Base-by-base conservation (phyloP, 2,888 invertebrate genomes). In the Melieria omissa region DNA sequence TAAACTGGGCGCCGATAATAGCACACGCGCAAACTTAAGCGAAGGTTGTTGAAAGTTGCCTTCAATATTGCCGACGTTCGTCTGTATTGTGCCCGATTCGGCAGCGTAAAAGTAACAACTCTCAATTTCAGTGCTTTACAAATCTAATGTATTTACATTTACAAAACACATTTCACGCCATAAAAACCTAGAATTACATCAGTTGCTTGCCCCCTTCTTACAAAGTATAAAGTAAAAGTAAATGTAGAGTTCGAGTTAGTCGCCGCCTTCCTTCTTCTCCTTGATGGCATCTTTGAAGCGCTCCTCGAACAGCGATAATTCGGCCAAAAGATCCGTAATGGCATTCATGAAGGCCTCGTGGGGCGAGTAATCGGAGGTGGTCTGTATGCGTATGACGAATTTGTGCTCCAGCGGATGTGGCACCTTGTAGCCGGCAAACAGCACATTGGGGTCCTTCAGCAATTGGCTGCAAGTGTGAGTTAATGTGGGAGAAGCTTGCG, bases 391-490 rank as follows among this genome's bases (percentile, higher is more conserved):
- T 62, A 99, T 90, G 0, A 98, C 94, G 88, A 99, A 96, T 87
- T 99, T 99, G 86, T 99, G 97, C 86, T 99, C 99, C 80, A 99
- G 86, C 0, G 99, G 99, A 91, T 99, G 99, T 7, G 99, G 99
- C 65, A 97, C 90, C 88, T 99, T 99, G 88, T 99, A 99, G 5
- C 99, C 99, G 79, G 99, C 98, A 88, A 99, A 99, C 61, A 99
- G 86, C 12, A 99, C 99, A 89, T 97, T 95, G 0, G 99, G 99
- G 86, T 99, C 99, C 87, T 99, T 99, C 76, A 99, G 87, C 61
- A 99, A 89, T 88, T 99, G 99, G 81, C 98, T 98, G 49, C 8
- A 74, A 58, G n/a, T 6, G 5, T n/a, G 42, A 66, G 4, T 14
- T 46, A 42, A 57, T n/a, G n/a, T n/a, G n/a, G 4, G 1, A 14